Conservation (phyloP, 2,888 invertebrate genomes). For the Iselma pallidipennis region DNA sequence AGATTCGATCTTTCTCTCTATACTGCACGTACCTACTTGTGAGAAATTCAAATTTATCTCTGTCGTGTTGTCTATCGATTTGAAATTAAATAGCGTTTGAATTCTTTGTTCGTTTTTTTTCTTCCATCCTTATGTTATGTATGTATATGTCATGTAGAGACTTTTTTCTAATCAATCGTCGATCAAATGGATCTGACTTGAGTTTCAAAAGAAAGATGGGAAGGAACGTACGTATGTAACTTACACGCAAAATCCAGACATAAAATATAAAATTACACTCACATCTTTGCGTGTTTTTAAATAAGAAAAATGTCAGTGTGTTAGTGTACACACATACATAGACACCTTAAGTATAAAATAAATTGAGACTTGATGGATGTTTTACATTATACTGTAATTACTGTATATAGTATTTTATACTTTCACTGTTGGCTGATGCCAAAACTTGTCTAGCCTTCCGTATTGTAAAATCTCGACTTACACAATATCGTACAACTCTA, state of each 20-base stretch:
- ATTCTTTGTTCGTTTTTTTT: not conserved
- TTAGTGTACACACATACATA: too few species aligned
- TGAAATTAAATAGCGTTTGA: not conserved
- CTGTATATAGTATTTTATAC: constrained; percentile 15
- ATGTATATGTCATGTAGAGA: not conserved
- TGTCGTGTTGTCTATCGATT: not conserved
- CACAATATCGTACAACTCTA: constrained; percentile 15
- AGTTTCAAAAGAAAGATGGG: not conserved
- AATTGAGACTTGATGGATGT: constrained; percentile 16
- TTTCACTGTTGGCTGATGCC: constrained; percentile 22
- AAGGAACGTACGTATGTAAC: too few species aligned
- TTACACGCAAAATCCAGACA: not conserved
- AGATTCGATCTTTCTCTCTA: too few species aligned
- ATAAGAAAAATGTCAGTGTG: too few species aligned
- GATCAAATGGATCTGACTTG: not conserved
- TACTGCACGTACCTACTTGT: not conserved
- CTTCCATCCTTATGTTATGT: not conserved
- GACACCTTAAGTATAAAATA: not conserved
- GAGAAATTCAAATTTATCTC: not conserved
- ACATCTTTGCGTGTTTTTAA: not conserved
- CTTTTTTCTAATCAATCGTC: not conserved
- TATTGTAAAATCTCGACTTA: constrained; percentile 20
- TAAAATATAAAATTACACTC: not conserved
- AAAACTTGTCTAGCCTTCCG: constrained; percentile 21
- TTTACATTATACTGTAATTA: constrained; percentile 14